These are phyloP conservation scores for Micropoecilia bifurca DNA, from an alignment of 2,797 vertebrate genomes.

Conservation along the genomic window DNA sequence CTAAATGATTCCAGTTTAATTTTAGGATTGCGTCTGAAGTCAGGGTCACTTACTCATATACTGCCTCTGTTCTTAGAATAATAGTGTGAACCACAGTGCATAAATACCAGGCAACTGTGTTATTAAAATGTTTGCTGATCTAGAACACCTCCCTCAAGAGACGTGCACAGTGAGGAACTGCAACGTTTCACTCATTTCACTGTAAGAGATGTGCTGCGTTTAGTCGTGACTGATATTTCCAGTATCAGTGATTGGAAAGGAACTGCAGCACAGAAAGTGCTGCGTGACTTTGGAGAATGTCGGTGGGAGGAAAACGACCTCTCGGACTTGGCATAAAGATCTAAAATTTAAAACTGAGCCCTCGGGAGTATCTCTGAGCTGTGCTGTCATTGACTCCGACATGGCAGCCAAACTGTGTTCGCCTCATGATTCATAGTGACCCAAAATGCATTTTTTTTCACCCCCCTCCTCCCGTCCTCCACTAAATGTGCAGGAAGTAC, in stretches of 20 bases:
- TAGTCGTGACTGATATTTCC: neutral
- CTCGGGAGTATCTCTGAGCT: constrained; percentile 1
- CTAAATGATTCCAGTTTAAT: neutral
- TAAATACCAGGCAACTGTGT: neutral
- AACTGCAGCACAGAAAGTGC: neutral
- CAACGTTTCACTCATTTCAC: neutral
- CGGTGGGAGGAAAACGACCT: neutral
- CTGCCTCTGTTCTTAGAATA: neutral
- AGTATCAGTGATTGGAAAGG: neutral
- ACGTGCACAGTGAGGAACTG: neutral
- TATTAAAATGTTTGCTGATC: neutral
- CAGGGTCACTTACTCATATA: neutral
- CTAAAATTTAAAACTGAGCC: constrained; percentile 9
- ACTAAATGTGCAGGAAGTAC: neutral
- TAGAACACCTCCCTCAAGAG: neutral
- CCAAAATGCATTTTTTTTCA: neutral
- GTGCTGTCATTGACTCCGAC: neutral
- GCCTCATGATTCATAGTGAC: constrained; percentile 12
- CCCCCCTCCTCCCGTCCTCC: neutral
- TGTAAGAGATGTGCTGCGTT: neutral
- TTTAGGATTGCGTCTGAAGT: neutral
- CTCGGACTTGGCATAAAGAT: neutral
- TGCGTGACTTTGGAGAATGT: constrained; percentile 7
- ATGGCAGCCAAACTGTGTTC: constrained; percentile 3
- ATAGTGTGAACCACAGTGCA: neutral